Percentiles rank a stretch among this genome's conserved stretches.
Evolutionary conservation across 1,140 invertebrate genomes (phyloP).

Genomic region (Hycleus phaleratus): DNA sequence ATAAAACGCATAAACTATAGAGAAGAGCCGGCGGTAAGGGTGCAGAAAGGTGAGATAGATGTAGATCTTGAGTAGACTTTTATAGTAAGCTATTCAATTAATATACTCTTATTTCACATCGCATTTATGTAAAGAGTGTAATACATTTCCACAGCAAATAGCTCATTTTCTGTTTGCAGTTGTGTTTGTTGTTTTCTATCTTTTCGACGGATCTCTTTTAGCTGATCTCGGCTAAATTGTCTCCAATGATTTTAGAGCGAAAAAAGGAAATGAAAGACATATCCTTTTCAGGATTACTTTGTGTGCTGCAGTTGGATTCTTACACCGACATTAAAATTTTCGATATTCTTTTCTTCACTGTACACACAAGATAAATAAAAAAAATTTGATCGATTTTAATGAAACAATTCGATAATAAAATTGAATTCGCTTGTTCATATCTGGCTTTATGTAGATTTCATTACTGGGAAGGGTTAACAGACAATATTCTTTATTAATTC

Average conservation of each 20-base stretch:
- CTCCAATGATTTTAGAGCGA: slow-evolving; percentile 3
- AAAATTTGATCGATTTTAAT: too few species aligned
- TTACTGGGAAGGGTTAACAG: slow-evolving; percentile 8
- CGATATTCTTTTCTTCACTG: too few species aligned
- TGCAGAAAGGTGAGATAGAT: slow-evolving; percentile 6
- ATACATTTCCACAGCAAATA: slow-evolving; percentile 1
- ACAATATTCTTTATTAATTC: slow-evolving; percentile 13
- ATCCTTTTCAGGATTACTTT: slow-evolving; percentile 15
- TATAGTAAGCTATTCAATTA: slow-evolving; percentile 8
- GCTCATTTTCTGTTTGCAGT: not conserved
- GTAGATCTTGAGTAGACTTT: slow-evolving; percentile 3
- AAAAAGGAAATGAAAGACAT: slow-evolving; percentile 12
- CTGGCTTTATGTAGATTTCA: not conserved
- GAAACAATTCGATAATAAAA: too few species aligned
- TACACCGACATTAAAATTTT: slow-evolving; percentile 1
- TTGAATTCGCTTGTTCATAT: too few species aligned
- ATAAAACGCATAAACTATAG: not conserved
- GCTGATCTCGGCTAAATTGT: slow-evolving; percentile 10
- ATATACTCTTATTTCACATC: slow-evolving; percentile 6
- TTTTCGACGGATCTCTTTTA: slow-evolving; percentile 8
- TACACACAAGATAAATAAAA: too few species aligned
- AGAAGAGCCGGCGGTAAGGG: not conserved
- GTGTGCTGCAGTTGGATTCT: slow-evolving; percentile 12
- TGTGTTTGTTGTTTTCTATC: slow-evolving; percentile 6
- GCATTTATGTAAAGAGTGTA: not conserved